Conservation (phyloP, 2,113 vertebrate genomes). For the Monarcha castaneiventris region DNA sequence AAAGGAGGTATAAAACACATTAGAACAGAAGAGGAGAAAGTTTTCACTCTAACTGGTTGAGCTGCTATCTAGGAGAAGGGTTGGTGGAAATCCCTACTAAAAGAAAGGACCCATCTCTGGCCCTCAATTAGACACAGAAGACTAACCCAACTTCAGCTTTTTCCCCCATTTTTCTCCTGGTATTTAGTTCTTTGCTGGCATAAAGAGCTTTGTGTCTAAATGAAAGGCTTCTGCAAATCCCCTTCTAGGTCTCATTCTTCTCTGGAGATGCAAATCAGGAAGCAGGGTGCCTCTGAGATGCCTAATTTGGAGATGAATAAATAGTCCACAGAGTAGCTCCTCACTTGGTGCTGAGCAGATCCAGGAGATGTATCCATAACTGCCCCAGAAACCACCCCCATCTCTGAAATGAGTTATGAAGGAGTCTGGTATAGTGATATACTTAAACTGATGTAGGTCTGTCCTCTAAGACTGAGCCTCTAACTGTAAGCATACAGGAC, state of each 20-base stretch:
- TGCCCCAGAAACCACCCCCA: background rate
- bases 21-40: background rate
- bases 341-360: background rate
- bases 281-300: background rate
- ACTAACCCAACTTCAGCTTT: background rate
- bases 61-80: background rate
- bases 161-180: background rate
- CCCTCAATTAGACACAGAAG: background rate
- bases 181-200: background rate
- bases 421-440: background rate
- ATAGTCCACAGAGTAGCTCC: background rate
- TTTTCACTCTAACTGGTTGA: background rate
- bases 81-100: background rate
- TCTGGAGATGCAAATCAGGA: background rate
- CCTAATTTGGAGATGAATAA: background rate
- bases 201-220: background rate
- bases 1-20: background rate
- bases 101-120: background rate
- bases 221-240: background rate
- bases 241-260: background rate
- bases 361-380: background rate
- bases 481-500: background rate
- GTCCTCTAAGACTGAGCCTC: background rate
- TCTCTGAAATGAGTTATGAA: background rate
- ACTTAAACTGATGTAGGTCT: background rate